phyloP scores from a whole-genome alignment of 2,888 invertebrate genomes.

The Augochlorella aurata region DNA sequence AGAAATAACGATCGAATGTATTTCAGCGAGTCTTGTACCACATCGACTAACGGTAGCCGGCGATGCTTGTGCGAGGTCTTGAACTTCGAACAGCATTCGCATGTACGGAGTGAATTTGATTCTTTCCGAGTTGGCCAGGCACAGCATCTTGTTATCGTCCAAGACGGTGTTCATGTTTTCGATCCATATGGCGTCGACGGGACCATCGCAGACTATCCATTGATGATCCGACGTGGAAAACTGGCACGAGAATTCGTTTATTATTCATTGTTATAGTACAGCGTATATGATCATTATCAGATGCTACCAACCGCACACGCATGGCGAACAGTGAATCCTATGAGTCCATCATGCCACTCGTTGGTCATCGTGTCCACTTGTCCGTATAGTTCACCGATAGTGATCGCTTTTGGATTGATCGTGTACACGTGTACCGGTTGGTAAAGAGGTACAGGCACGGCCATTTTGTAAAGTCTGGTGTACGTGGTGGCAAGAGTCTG shows the following conservation, averaged over 20 bases:
- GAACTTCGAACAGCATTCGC: slow-evolving; percentile 93
- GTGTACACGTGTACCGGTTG: slow-evolving; percentile 89
- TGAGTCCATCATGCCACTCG: slow-evolving; percentile 95
- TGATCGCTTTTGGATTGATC: slow-evolving; percentile 94
- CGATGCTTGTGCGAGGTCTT: slow-evolving; percentile 92
- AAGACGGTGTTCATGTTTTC: slow-evolving; percentile 96
- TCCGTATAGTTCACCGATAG: slow-evolving; percentile 94
- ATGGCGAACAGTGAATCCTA: slow-evolving; percentile 87
- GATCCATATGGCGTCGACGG: slow-evolving; percentile 96
- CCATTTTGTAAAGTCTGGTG: slow-evolving; percentile 85
- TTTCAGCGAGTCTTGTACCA: slow-evolving; percentile 60
- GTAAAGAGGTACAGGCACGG: slow-evolving; percentile 84
- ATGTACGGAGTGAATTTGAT: slow-evolving; percentile 94
- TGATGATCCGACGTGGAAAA: slow-evolving; percentile 88
- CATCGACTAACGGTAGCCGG: slow-evolving; percentile 93
- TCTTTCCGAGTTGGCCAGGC: slow-evolving; percentile 94
- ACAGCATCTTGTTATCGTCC: slow-evolving; percentile 97
- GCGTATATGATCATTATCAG: not conserved
- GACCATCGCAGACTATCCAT: slow-evolving; percentile 96
- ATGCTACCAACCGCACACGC: slow-evolving; percentile 83
- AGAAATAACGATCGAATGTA: not conserved
- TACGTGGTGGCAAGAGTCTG: slow-evolving; percentile 89
- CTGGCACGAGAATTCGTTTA: slow-evolving; percentile 67
- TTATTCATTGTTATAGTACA: not conserved
- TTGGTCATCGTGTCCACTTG: slow-evolving; percentile 91